These are phyloP conservation scores for Batillaria attramentaria DNA, from an alignment of 1,140 invertebrate genomes.

Conservation along the genomic window DNA sequence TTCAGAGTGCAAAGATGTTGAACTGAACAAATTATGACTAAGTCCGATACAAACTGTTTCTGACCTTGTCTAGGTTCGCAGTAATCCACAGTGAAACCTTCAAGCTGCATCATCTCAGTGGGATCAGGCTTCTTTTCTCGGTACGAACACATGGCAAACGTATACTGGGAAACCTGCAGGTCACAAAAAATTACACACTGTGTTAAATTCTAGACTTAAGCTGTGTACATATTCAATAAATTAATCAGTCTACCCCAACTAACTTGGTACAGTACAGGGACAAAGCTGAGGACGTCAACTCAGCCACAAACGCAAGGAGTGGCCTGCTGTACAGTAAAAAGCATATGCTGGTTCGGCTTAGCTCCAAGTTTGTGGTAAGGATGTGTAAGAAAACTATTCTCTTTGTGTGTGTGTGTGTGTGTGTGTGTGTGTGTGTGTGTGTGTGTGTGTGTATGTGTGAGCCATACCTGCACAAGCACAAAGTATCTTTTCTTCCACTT, in stretches of 20 bases:
- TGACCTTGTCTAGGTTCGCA: slow-evolving; percentile 82
- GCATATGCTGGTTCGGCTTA: too few relatives aligned
- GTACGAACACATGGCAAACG: slow-evolving; percentile 99
- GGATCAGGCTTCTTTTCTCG: slow-evolving; percentile 99
- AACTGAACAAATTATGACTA: too few relatives aligned
- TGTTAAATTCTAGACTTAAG: background rate
- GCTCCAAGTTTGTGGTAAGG: too few relatives aligned
- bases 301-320: background rate
- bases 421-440: too few relatives aligned
- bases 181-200: background rate
- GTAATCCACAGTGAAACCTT: slow-evolving; percentile 99
- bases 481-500: slow-evolving; percentile 99
- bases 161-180: slow-evolving; percentile 91
- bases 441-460: too few relatives aligned
- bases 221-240: background rate
- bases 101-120: slow-evolving; percentile 99
- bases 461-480: slow-evolving; percentile 91
- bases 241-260: background rate
- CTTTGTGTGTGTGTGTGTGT: too few relatives aligned
- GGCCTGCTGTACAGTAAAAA: too few relatives aligned
- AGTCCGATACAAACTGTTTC: too few relatives aligned
- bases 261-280: background rate
- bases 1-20: background rate
- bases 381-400: too few relatives aligned
- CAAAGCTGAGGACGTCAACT: background rate